Evolutionary conservation across 2,113 vertebrate genomes (phyloP).

Genomic region (Alectura lathami): DNA sequence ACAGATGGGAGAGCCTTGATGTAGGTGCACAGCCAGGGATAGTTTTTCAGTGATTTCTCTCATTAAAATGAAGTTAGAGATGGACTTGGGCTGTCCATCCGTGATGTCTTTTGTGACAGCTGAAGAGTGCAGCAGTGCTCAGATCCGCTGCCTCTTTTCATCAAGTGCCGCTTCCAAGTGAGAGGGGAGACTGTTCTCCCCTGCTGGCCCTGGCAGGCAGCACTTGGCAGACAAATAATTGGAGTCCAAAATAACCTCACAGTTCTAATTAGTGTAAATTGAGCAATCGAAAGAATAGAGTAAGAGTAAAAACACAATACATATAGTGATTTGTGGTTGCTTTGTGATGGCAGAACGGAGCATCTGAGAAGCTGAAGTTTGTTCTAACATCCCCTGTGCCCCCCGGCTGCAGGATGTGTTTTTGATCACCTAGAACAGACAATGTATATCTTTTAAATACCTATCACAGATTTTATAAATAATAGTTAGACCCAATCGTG

Average conservation of each 20-base stretch:
- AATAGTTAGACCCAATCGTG: slow-evolving; percentile 6
- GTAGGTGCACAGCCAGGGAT: neutral
- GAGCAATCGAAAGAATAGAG: neutral
- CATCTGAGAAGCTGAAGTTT: neutral
- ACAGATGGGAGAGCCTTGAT: neutral
- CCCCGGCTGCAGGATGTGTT: neutral
- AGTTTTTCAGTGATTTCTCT: neutral
- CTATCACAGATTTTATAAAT: slow-evolving; percentile 3
- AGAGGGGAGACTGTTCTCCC: neutral
- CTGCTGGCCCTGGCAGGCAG: neutral
- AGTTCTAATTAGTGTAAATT: neutral
- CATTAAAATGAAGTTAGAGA: neutral
- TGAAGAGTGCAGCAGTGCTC: neutral
- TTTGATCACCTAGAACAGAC: neutral
- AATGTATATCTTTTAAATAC: slow-evolving; percentile 3
- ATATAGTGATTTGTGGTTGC: neutral
- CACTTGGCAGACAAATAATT: neutral
- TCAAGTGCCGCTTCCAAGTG: neutral
- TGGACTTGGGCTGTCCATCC: neutral
- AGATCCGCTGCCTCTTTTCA: neutral
- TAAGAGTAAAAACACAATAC: neutral
- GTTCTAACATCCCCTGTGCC: neutral
- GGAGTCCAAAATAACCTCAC: neutral
- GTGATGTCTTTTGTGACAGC: neutral
- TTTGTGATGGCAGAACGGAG: neutral